phyloP scores from a whole-genome alignment of 2,888 invertebrate species.

The Dryobota labecula region DNA sequence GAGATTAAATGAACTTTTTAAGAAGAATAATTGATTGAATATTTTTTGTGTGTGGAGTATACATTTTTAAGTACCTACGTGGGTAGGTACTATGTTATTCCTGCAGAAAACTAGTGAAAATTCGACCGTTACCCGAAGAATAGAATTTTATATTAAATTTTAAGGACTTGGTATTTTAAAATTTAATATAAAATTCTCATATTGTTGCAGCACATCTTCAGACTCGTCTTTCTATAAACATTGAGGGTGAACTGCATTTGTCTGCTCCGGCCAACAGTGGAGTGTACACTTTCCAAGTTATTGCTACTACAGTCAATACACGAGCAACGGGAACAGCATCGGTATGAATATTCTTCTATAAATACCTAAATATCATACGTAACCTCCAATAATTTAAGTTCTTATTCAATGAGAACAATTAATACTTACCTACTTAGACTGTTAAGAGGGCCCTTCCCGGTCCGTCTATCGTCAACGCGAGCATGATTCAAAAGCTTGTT shows the following conservation, averaged over 20 bases:
- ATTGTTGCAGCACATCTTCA: slow-evolving; percentile 78
- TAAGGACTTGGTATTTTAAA: not conserved
- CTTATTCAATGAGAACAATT: not conserved
- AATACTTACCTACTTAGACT: not conserved
- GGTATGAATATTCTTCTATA: slow-evolving; percentile 73
- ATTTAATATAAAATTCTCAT: slow-evolving; percentile 24
- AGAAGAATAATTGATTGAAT: too few species aligned
- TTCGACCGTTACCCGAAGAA: not conserved
- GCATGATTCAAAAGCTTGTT: too few species aligned
- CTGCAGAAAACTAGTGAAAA: not conserved
- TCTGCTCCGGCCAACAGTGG: slow-evolving; percentile 78
- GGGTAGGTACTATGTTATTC: not conserved
- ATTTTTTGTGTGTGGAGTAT: too few species aligned
- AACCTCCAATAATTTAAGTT: not conserved
- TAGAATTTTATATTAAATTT: too few species aligned
- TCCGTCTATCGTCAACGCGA: too few species aligned
- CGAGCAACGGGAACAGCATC: slow-evolving; percentile 72
- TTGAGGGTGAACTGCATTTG: slow-evolving; percentile 79
- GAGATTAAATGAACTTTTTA: not conserved
- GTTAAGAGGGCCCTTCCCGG: too few species aligned
- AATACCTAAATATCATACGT: not conserved
- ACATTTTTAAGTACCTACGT: too few species aligned
- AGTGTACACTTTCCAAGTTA: slow-evolving; percentile 77
- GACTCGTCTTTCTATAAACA: slow-evolving; percentile 77
- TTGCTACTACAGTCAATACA: slow-evolving; percentile 79